Base-by-base conservation (phyloP, 1,140 invertebrate genomes). In the Homarus americanus region DNA sequence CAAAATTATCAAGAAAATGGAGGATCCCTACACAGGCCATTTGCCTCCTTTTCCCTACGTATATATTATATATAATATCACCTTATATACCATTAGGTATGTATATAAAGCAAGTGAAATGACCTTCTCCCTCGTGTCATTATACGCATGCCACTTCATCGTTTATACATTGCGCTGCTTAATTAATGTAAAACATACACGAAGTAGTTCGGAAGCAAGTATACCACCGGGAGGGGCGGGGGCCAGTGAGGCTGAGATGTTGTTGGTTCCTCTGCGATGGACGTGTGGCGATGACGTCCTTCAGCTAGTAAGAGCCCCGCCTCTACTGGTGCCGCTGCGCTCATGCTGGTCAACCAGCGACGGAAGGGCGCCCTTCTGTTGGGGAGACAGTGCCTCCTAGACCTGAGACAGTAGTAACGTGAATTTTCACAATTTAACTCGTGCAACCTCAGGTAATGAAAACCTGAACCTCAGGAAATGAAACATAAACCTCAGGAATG, bases 241-340 rank as follows among this genome's bases (percentile, higher is more conserved):
- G 53, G 2, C 10, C 10, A 20, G 10, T 0, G 53, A 12, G 15
- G 10, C 53, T 17, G 53, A 20, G 53, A n/a, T n/a, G 53, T 58
- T 17, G 53, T 3, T 17, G 53, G 53, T 20, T 58, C 78, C 49
- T 41, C 49, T 41, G 40, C 32, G 28, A 7, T 28, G 41, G 12
- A 80, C 78, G n/a, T 41, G 41, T 49, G n/a, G 41, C 20, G 24
- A 80, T 34, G 0, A 53, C 78, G 41, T 80, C 78, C 15, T 0
- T 28, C 24, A 80, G 78, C 79, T 49, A 82, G 49, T 63, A 24
- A 63, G 4, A 82, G 79, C 20, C 79, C 79, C 5, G 49, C 79
- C 49, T 82, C 79, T 2, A 82, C 63, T 20, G 63, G n/a, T n/a
- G 17, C 15, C 79, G 1, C 79, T 82, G 79, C 10, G 44, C n/a